These are phyloP conservation scores for Drepanosiphum platanoidis DNA, from an alignment of 2,888 invertebrate species.

Conservation along the genomic window DNA sequence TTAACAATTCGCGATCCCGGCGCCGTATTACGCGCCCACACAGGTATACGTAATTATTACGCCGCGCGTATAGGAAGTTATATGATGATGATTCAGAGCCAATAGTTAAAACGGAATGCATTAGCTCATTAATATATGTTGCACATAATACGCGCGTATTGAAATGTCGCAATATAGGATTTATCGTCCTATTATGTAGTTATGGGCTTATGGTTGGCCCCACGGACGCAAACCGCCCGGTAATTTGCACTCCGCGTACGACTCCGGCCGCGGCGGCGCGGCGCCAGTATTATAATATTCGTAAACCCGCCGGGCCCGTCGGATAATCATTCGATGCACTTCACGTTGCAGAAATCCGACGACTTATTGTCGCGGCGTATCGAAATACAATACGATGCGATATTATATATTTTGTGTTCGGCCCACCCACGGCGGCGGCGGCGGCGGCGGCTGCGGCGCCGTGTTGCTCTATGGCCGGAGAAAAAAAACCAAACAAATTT, in stretches of 20 bases:
- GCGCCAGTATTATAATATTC: too few species aligned
- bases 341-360: background rate
- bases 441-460: too few species aligned
- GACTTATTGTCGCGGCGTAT: constrained; percentile 9
- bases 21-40: too few species aligned
- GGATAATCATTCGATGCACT: constrained; percentile 17
- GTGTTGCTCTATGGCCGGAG: too few species aligned
- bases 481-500: background rate
- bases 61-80: background rate
- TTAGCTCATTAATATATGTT: constrained; percentile 26
- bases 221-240: background rate
- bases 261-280: too few species aligned
- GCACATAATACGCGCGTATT: background rate
- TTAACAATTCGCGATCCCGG: too few species aligned
- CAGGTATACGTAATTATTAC: background rate
- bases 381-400: too few species aligned
- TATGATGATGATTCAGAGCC: constrained; percentile 29
- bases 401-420: too few species aligned
- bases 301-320: background rate
- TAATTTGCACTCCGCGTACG: background rate
- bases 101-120: constrained; percentile 8
- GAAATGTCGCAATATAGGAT: constrained; percentile 5
- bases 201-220: background rate
- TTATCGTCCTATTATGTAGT: constrained; percentile 6
- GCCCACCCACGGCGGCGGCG: constrained; percentile 10